Conservation (phyloP, 2,888 invertebrate genomes). For the Mesodorylaimus sp. region DNA sequence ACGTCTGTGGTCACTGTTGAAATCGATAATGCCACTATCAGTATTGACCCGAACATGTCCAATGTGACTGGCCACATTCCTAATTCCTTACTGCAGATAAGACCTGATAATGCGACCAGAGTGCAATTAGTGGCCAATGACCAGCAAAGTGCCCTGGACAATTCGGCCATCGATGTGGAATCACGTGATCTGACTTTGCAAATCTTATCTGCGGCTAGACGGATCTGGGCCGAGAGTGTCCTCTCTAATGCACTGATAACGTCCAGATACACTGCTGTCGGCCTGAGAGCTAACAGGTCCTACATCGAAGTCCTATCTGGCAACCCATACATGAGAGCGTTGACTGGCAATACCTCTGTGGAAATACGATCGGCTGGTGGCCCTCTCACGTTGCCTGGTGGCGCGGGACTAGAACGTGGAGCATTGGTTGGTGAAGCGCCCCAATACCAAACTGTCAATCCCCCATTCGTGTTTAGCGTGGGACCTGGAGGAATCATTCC, state of each 20-base stretch:
- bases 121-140: neutral
- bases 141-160: neutral
- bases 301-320: conserved; percentile 1
- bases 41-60: neutral
- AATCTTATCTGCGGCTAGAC: neutral
- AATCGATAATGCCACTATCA: neutral
- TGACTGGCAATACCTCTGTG: conserved; percentile 2
- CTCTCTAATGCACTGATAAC: too few species aligned
- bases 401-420: neutral
- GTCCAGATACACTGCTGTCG: too few species aligned
- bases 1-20: neutral
- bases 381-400: neutral
- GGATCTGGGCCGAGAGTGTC: neutral
- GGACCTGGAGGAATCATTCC: neutral
- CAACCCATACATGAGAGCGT: neutral
- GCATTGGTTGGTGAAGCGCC: neutral
- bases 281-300: neutral
- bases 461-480: neutral
- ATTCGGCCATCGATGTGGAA: neutral
- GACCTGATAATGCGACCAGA: neutral
- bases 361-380: neutral
- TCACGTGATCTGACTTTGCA: neutral
- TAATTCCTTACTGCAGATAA: neutral
- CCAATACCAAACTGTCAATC: neutral
- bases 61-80: neutral